Percentiles rank a stretch among this genome's conserved stretches.
Evolutionary conservation across 1,140 invertebrate genomes (phyloP).

Genomic region (Bombus affinis): DNA sequence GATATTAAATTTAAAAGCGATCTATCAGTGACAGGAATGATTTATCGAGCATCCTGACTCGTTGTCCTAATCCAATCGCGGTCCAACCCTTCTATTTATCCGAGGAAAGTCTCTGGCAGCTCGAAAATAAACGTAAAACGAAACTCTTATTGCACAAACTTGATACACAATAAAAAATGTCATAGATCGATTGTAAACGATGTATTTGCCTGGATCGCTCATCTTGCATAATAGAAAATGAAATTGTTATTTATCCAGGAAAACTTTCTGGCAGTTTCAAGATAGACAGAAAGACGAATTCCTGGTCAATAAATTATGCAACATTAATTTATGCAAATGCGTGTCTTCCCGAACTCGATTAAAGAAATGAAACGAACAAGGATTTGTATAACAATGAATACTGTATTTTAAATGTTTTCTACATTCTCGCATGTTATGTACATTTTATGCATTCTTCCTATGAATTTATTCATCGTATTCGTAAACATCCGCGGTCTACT

Average conservation of each 20-base stretch:
- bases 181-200: background rate
- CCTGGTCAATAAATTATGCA: background rate
- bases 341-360: too few relatives aligned
- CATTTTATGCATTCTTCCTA: too few relatives aligned
- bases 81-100: background rate
- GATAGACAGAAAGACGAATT: background rate
- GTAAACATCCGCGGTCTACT: too few relatives aligned
- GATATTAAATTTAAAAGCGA: conserved; percentile 30
- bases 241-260: background rate
- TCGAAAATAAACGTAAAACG: background rate
- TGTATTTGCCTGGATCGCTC: too few relatives aligned
- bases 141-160: background rate
- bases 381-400: too few relatives aligned
- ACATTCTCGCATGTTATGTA: too few relatives aligned
- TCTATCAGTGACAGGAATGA: conserved; percentile 24
- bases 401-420: too few relatives aligned
- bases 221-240: background rate
- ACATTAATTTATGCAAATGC: background rate
- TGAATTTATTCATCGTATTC: too few relatives aligned
- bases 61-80: background rate
- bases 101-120: background rate
- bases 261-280: background rate
- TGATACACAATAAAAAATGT: background rate
- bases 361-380: too few relatives aligned
- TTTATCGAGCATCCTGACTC: background rate